Percentiles rank a stretch among this genome's conserved stretches.
phyloP scores from a whole-genome alignment of 2,888 invertebrate species.

The Scaptomyza parva region DNA sequence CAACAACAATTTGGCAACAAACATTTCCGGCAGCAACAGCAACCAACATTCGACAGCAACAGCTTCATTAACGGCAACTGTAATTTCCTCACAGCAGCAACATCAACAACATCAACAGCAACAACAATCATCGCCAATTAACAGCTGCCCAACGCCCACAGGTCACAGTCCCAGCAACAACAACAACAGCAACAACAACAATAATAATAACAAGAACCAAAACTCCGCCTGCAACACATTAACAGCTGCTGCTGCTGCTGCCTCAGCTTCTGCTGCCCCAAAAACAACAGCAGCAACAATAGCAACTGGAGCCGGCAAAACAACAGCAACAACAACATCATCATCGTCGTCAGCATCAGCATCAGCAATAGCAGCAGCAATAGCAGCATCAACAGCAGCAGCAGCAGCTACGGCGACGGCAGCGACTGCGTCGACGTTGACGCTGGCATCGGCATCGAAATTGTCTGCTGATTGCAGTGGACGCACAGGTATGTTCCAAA shows the following conservation, averaged over 20 bases:
- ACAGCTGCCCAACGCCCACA: constrained; percentile 77
- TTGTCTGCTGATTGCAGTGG: constrained; percentile 87
- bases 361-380: constrained; percentile 43
- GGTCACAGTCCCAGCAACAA: constrained; percentile 62
- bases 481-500: constrained; percentile 87
- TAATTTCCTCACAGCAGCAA: constrained; percentile 59
- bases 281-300: constrained; percentile 45
- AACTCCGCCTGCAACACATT: constrained; percentile 75
- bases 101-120: constrained; percentile 58
- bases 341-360: constrained; percentile 39
- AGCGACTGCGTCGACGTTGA: constrained; percentile 41
- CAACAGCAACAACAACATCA: constrained; percentile 42
- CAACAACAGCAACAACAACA: constrained; percentile 40
- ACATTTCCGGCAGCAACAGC: constrained; percentile 66
- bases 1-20: constrained; percentile 56
- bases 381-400: constrained; percentile 41
- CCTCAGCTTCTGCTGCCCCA: constrained; percentile 42
- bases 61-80: constrained; percentile 79
- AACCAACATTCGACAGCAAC: constrained; percentile 57
- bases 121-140: constrained; percentile 70
- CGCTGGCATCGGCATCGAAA: constrained; percentile 73
- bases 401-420: constrained; percentile 45
- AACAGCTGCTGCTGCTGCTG: constrained; percentile 69
- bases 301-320: constrained; percentile 44
- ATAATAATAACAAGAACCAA: constrained; percentile 54